Conservation (phyloP, 1,140 invertebrate species). For the Uloborus diversus region DNA sequence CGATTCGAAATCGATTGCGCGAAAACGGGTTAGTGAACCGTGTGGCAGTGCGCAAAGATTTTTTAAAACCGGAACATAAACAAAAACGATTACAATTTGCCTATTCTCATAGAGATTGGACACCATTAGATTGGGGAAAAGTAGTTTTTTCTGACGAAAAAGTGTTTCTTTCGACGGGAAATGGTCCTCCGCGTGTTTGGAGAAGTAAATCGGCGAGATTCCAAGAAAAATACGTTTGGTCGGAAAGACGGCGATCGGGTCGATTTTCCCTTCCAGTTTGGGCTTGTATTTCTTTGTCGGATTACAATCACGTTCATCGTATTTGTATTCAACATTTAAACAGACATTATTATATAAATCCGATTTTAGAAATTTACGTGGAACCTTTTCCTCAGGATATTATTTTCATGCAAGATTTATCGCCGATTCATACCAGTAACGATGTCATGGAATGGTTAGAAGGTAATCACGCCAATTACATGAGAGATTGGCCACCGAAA, state of each 20-base stretch:
- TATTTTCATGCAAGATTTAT: constrained; percentile 26
- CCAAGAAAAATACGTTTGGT: neutral
- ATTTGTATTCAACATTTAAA: neutral
- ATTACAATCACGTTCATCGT: neutral
- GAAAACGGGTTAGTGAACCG: neutral
- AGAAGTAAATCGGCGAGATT: neutral
- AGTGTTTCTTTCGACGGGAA: neutral
- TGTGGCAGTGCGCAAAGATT: neutral
- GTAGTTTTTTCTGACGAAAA: constrained; percentile 29
- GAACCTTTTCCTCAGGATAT: neutral
- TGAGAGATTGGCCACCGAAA: constrained; percentile 23
- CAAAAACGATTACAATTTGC: neutral
- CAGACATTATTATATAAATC: neutral
- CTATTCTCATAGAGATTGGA: neutral
- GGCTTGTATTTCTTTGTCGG: neutral
- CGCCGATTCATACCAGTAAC: constrained; percentile 1
- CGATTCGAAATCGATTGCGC: neutral
- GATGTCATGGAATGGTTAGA: neutral
- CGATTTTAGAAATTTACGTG: neutral
- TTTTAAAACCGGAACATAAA: neutral
- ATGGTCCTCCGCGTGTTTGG: neutral
- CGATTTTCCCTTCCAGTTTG: constrained; percentile 2
- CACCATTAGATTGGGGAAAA: neutral
- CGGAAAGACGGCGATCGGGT: neutral
- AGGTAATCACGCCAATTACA: neutral